phyloP scores from a whole-genome alignment of 1,140 invertebrate species.

The Drosophila parabipectinata region DNA sequence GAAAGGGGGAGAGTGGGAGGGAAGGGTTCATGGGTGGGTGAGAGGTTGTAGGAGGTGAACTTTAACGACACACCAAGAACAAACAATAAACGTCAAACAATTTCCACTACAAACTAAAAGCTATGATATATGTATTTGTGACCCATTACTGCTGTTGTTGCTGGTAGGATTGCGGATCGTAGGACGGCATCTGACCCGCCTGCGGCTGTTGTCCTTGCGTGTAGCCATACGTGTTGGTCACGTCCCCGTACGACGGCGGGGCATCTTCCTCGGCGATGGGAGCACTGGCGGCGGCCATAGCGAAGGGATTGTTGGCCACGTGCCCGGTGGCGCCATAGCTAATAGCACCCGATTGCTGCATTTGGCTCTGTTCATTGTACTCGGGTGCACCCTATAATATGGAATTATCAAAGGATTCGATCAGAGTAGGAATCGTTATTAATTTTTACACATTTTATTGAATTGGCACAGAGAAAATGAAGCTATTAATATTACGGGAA shows the following conservation, averaged over 20 bases:
- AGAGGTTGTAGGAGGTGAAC: slow-evolving; percentile 5
- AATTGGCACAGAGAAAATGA: not conserved
- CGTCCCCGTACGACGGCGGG: slow-evolving; percentile 84
- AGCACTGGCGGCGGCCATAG: slow-evolving; percentile 63
- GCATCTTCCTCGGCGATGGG: slow-evolving; percentile 85
- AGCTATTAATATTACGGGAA: not conserved
- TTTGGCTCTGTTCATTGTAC: slow-evolving; percentile 80
- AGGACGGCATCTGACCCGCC: slow-evolving; percentile 33
- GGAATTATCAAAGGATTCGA: not conserved
- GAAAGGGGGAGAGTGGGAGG: not conserved
- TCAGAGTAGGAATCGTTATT: not conserved
- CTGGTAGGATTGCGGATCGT: slow-evolving; percentile 54
- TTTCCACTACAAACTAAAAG: slow-evolving; percentile 72
- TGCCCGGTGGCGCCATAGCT: slow-evolving; percentile 85
- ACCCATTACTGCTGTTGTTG: slow-evolving; percentile 59
- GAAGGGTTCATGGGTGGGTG: no score
- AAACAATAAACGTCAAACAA: slow-evolving; percentile 66
- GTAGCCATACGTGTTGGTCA: slow-evolving; percentile 57
- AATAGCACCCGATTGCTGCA: slow-evolving; percentile 83
- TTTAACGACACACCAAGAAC: slow-evolving; percentile 67
- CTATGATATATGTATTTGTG: slow-evolving; percentile 60
- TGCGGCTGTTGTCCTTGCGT: slow-evolving; percentile 46
- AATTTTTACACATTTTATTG: not conserved
- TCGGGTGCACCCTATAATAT: slow-evolving; percentile 63
- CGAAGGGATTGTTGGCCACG: slow-evolving; percentile 87